A percentile compares a stretch with the other conserved stretches of the same genome.
Conservation (phyloP, 2,888 invertebrate genomes). For the Drosophila putrida region DNA sequence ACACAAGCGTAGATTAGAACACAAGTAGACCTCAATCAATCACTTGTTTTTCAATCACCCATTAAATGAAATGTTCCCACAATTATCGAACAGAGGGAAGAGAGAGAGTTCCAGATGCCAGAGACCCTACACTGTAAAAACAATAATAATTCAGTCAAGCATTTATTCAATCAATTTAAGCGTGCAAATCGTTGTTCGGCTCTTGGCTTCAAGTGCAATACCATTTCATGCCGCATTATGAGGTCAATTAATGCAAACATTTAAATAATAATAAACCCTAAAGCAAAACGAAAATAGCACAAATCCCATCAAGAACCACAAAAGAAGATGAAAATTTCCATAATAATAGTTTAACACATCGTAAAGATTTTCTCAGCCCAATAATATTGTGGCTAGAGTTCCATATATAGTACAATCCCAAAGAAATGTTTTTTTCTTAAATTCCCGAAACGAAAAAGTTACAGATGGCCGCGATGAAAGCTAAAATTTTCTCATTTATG, state of each 20-base stretch:
- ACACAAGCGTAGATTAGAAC: neutral
- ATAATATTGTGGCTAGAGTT: conserved; percentile 45
- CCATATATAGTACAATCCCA: conserved; percentile 17
- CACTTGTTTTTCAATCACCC: neutral
- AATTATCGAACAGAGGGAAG: neutral
- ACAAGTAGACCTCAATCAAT: neutral
- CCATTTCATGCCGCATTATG: conserved; percentile 63
- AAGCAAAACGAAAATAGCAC: conserved; percentile 36
- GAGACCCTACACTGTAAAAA: neutral
- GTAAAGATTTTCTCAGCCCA: conserved; percentile 69
- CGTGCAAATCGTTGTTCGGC: conserved; percentile 38
- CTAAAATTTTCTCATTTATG: conserved; percentile 63
- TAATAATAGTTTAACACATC: conserved; percentile 72
- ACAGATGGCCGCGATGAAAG: conserved; percentile 73
- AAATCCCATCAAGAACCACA: conserved; percentile 17
- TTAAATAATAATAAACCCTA: conserved; percentile 57
- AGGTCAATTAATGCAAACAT: conserved; percentile 68
- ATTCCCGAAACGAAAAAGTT: conserved; percentile 34
- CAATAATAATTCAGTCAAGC: conserved; percentile 19
- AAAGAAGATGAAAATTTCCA: conserved; percentile 32
- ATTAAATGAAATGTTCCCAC: conserved; percentile 5
- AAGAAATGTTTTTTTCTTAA: conserved; percentile 2
- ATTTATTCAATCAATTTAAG: conserved; percentile 30
- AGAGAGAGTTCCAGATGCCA: conserved; percentile 2
- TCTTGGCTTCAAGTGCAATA: conserved; percentile 46